Percentiles rank a stretch among this genome's conserved stretches.
Conservation (phyloP, 2,797 vertebrate genomes). For the Typhlichthys eigenmanni region DNA sequence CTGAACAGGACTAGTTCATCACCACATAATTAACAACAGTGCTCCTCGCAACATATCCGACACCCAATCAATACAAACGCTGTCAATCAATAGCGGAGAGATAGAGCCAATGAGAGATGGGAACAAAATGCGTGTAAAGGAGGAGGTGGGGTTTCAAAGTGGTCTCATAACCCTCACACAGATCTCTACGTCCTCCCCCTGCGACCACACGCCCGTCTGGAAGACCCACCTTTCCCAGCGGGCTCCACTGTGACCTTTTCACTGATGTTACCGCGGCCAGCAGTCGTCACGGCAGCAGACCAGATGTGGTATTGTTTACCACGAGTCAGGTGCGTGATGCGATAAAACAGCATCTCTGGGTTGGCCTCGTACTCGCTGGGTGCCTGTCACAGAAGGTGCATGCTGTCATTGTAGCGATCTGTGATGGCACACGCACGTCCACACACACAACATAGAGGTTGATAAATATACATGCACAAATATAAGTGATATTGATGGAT, state of each 20-base stretch:
- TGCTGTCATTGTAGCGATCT: slow-evolving; percentile 37
- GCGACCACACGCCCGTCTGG: slow-evolving; percentile 24
- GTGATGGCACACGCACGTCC: neutral
- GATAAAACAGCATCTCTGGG: slow-evolving; percentile 94
- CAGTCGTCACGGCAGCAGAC: slow-evolving; percentile 96
- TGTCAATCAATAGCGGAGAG: slow-evolving; percentile 71
- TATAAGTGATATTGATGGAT: no score
- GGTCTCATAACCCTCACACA: slow-evolving; percentile 60
- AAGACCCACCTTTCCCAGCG: slow-evolving; percentile 88
- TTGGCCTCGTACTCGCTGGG: slow-evolving; percentile 98
- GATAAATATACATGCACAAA: neutral
- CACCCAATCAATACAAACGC: slow-evolving; percentile 69
- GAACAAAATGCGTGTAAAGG: slow-evolving; percentile 36
- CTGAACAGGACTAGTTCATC: slow-evolving; percentile 76
- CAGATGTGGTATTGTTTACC: slow-evolving; percentile 97
- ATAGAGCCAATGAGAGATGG: slow-evolving; percentile 17
- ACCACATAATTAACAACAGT: slow-evolving; percentile 80
- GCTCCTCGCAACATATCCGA: slow-evolving; percentile 64
- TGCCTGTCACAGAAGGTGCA: slow-evolving; percentile 77
- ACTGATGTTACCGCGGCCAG: slow-evolving; percentile 94
- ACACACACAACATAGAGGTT: neutral
- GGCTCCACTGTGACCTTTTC: slow-evolving; percentile 96
- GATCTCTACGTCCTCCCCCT: slow-evolving; percentile 38
- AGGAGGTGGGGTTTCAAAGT: slow-evolving; percentile 12
- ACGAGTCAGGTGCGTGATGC: slow-evolving; percentile 91